A percentile compares a stretch with the other conserved stretches of the same genome.
These are phyloP conservation scores for Gopherus flavomarginatus DNA, from an alignment of 2,113 vertebrate species.

Conservation along the genomic window DNA sequence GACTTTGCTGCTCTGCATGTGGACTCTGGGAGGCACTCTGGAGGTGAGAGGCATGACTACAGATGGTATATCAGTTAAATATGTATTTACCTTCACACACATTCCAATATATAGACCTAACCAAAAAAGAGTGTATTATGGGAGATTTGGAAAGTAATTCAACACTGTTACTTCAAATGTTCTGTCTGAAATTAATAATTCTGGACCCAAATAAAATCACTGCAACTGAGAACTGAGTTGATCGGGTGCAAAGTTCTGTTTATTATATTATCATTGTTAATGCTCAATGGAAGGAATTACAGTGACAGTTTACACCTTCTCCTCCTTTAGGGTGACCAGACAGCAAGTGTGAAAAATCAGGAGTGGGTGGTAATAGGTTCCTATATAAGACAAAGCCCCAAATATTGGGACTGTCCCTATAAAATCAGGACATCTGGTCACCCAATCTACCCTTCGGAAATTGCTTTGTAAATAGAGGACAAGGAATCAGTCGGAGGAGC, in stretches of 20 bases:
- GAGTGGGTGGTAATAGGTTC: too few species aligned
- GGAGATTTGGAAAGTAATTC: neutral
- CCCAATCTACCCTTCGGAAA: neutral
- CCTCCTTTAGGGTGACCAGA: too few species aligned
- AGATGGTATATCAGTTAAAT: neutral
- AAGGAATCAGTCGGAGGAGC: neutral
- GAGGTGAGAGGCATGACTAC: neutral
- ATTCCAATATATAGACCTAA: neutral
- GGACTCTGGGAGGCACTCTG: neutral
- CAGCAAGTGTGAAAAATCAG: too few species aligned
- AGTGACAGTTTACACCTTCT: neutral
- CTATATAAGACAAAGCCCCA: too few species aligned
- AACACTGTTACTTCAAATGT: neutral
- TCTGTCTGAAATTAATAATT: neutral
- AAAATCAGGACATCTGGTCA: too few species aligned
- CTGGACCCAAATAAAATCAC: neutral
- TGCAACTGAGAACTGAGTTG: accelerated
- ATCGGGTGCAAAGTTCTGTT: neutral
- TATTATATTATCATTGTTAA: neutral
- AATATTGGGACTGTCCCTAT: too few species aligned
- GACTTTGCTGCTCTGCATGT: too few species aligned
- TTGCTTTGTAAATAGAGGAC: neutral
- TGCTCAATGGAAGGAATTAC: neutral
- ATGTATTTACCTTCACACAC: neutral
- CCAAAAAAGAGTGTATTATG: neutral